Conservation (phyloP, 2,888 invertebrate genomes). For the Sinohyriopsis cumingii region DNA sequence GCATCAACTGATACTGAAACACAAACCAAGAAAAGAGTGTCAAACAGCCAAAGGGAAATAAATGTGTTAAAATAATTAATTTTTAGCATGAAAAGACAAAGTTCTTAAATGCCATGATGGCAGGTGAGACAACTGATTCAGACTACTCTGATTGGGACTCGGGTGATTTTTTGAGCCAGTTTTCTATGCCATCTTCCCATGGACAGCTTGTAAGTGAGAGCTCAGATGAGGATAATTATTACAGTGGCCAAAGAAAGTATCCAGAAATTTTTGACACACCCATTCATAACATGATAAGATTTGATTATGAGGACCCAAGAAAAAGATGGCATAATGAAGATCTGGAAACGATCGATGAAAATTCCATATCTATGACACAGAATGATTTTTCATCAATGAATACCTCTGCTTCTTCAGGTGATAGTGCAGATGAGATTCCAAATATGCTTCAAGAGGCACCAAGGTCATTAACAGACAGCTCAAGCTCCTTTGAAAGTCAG, state of each 20-base stretch:
- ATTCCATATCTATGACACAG: no score
- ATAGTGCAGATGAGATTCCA: conserved; percentile 23
- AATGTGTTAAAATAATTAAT: no score
- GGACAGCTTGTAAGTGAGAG: conserved; percentile 19
- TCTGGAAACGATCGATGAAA: no score
- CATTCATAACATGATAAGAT: conserved; percentile 7
- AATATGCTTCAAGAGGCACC: conserved; percentile 30
- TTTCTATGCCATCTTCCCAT: background rate
- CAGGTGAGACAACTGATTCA: conserved; percentile 37
- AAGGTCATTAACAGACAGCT: conserved; percentile 31
- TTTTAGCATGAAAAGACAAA: conserved; percentile 3
- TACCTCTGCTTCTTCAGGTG: conserved; percentile 21
- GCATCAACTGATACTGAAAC: no score
- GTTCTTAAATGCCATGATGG: conserved; percentile 38
- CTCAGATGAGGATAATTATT: conserved; percentile 34
- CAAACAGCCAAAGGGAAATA: no score
- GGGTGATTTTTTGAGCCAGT: conserved; percentile 20
- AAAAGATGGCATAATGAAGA: no score
- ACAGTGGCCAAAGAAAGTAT: conserved; percentile 11
- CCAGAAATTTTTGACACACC: conserved; percentile 30
- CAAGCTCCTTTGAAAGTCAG: conserved; percentile 29
- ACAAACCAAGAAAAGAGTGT: no score
- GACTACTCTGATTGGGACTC: conserved; percentile 52
- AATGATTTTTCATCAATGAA: conserved; percentile 1
- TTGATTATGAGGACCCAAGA: no score